phyloP scores from a whole-genome alignment of 2,113 vertebrate species.

The Larimichthys polyactis region DNA sequence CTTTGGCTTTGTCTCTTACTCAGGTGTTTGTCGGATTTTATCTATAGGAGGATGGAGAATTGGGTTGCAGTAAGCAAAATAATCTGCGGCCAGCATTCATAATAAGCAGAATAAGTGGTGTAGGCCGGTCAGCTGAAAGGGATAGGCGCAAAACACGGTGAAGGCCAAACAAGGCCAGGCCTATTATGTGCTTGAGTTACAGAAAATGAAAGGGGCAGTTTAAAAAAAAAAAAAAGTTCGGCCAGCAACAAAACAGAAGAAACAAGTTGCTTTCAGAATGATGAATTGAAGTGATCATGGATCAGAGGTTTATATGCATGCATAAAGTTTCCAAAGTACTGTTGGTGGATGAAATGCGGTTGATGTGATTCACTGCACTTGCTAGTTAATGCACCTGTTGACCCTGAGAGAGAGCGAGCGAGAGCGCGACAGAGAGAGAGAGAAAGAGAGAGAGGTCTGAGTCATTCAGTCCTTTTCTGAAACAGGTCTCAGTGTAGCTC shows the following conservation, averaged over 20 bases:
- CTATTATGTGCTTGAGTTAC: conserved; percentile 31
- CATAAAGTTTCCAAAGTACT: neutral
- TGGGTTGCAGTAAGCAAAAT: conserved; percentile 69
- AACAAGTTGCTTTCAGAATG: conserved; percentile 3
- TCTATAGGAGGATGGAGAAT: conserved; percentile 60
- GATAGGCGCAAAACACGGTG: conserved; percentile 20
- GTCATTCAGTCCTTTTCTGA: conserved; percentile 37
- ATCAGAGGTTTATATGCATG: neutral
- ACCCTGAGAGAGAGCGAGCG: conserved; percentile 23
- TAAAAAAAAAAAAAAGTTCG: neutral
- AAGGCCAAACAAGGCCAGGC: conserved; percentile 44
- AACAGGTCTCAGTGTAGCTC: conserved; percentile 27
- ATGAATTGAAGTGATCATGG: neutral
- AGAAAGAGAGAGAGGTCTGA: conserved; percentile 12
- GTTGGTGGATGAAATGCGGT: neutral
- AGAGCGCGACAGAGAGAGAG: neutral
- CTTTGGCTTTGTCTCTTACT: conserved; percentile 48
- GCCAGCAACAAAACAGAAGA: neutral
- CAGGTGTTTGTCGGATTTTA: conserved; percentile 41
- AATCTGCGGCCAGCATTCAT: conserved; percentile 61
- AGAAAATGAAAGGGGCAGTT: conserved; percentile 19
- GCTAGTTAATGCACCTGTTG: conserved; percentile 67
- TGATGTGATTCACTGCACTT: conserved; percentile 23
- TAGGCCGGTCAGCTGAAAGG: conserved; percentile 64
- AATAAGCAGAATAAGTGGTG: conserved; percentile 64